phyloP scores from a whole-genome alignment of 2,113 vertebrate species.

The Lepus europaeus region DNA sequence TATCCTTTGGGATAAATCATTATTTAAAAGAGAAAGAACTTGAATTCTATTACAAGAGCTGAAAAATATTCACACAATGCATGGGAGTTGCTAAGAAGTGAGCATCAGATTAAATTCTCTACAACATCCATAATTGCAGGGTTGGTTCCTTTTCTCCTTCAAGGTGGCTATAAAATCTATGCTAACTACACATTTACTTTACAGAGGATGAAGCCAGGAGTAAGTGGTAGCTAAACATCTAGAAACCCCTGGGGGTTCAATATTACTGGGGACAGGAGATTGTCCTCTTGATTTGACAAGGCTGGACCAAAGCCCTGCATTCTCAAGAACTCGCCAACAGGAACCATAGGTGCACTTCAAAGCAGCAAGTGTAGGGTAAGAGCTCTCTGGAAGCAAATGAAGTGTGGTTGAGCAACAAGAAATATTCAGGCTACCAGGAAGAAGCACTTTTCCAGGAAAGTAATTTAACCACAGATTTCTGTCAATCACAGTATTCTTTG shows the following conservation, averaged over 20 bases:
- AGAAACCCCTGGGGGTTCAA: not conserved
- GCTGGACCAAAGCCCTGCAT: not conserved
- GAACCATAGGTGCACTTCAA: not conserved
- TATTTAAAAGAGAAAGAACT: constrained; percentile 59
- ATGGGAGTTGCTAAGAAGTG: constrained; percentile 26
- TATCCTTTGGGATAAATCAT: not conserved
- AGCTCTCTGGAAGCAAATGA: not conserved
- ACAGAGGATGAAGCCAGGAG: not conserved
- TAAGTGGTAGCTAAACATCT: constrained; percentile 59
- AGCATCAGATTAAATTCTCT: constrained; percentile 56
- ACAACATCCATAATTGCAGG: constrained; percentile 22
- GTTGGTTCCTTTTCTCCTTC: constrained; percentile 51
- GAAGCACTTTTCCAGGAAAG: not conserved
- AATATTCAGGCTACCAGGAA: not conserved
- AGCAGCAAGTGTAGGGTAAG: not conserved
- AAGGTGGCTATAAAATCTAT: constrained; percentile 50
- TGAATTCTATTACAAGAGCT: constrained; percentile 23
- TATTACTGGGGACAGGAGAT: not conserved
- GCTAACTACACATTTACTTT: constrained; percentile 56
- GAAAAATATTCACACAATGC: constrained; percentile 31
- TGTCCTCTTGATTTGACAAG: constrained; percentile 7
- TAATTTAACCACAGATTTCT: not conserved
- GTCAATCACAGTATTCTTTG: constrained; percentile 6
- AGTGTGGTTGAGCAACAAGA: not conserved
- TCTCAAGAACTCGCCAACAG: not conserved